phyloP scores from a whole-genome alignment of 1,140 invertebrate species.

The Armadillidium nasatum region DNA sequence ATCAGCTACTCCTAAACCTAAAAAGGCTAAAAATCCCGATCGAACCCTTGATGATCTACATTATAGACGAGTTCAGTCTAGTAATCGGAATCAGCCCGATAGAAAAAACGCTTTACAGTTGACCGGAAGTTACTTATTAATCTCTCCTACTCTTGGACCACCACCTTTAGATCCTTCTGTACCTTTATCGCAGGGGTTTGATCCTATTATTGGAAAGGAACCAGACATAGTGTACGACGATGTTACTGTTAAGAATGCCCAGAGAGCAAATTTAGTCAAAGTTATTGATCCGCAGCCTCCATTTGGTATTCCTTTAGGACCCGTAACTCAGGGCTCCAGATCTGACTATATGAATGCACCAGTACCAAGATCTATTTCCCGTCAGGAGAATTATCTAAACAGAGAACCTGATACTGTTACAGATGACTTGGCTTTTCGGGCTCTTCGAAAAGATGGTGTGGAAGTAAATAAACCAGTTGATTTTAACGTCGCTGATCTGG shows the following conservation, averaged over 20 bases:
- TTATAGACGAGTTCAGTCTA: conserved; percentile 61
- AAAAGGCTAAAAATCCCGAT: conserved; percentile 53
- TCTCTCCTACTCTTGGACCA: conserved; percentile 55
- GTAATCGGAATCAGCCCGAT: conserved; percentile 38
- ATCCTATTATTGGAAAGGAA: conserved; percentile 50
- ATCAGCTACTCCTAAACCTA: conserved; percentile 26
- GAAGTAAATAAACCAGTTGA: conserved; percentile 21
- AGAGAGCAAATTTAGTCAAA: conserved; percentile 66
- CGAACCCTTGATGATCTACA: conserved; percentile 73
- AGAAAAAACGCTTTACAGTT: conserved; percentile 48
- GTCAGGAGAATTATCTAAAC: conserved; percentile 59
- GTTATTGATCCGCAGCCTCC: conserved; percentile 74
- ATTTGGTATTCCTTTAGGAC: conserved; percentile 80
- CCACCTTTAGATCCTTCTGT: conserved; percentile 28
- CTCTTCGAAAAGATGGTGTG: conserved; percentile 66
- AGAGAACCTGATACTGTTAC: conserved; percentile 72
- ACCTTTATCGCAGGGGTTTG: conserved; percentile 47
- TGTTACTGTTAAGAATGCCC: conserved; percentile 71
- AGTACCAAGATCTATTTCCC: conserved; percentile 56
- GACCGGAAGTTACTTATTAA: conserved; percentile 64
- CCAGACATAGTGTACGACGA: conserved; percentile 78
- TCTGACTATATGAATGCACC: conserved; percentile 76
- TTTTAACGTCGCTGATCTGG: conserved; percentile 36
- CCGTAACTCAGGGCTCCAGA: conserved; percentile 65
- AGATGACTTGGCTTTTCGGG: conserved; percentile 80